These are phyloP conservation scores for Nomada lathburiana DNA, from an alignment of 2,888 invertebrate species.

Conservation along the genomic window DNA sequence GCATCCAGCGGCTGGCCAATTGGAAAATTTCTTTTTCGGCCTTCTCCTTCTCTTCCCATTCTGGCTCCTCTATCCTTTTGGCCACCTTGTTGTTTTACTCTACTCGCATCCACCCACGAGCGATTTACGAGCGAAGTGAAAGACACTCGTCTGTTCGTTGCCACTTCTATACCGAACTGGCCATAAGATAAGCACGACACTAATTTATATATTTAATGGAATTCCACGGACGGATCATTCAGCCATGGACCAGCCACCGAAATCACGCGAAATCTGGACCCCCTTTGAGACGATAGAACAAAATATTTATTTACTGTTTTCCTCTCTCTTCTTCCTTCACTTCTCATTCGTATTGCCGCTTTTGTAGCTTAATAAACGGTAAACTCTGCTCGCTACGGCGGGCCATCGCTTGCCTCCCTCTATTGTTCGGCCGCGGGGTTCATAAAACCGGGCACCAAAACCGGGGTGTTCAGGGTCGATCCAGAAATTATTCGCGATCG, in stretches of 20 bases:
- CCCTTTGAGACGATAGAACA: background rate
- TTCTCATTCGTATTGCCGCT: background rate
- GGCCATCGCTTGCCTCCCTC: background rate
- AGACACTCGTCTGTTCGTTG: conserved; percentile 70
- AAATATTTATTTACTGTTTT: background rate
- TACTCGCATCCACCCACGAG: conserved; percentile 71
- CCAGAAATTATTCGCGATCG: conserved; percentile 75
- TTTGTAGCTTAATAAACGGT: conserved; percentile 44
- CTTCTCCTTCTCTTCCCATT: conserved; percentile 21
- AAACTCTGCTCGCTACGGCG: conserved; percentile 18
- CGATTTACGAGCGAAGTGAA: conserved; percentile 72
- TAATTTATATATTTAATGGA: conserved; percentile 75
- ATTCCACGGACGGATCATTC: conserved; percentile 60
- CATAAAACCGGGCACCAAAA: conserved; percentile 45
- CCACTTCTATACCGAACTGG: conserved; percentile 62
- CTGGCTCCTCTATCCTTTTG: conserved; percentile 23
- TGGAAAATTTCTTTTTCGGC: conserved; percentile 72
- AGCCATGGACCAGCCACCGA: conserved; percentile 8
- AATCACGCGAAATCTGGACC: background rate
- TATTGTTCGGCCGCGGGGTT: conserved; percentile 43
- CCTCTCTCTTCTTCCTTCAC: background rate
- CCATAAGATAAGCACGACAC: conserved; percentile 59
- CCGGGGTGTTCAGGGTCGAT: conserved; percentile 61
- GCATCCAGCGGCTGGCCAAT: conserved; percentile 63
- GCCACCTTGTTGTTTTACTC: conserved; percentile 53